Evolutionary conservation across 2,113 vertebrate genomes (phyloP).

Genomic region (Eira barbara): DNA sequence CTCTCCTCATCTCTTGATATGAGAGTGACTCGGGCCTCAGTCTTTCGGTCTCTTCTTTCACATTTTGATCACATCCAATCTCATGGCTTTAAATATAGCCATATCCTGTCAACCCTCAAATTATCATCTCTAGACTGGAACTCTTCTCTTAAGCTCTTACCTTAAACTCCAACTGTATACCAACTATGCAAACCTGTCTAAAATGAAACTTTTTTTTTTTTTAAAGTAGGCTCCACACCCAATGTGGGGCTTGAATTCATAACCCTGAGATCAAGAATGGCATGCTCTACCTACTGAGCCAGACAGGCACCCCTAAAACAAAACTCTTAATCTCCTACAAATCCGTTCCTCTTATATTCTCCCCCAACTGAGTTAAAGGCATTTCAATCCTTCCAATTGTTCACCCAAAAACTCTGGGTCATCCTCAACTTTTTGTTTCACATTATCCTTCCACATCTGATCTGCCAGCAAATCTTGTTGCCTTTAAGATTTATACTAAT

Average conservation of each 20-base stretch:
- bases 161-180: neutral
- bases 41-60: neutral
- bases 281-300: neutral
- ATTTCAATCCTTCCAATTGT: neutral
- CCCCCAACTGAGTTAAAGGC: neutral
- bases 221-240: neutral
- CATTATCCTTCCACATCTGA: neutral
- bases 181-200: neutral
- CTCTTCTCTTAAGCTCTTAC: neutral
- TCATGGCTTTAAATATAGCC: neutral
- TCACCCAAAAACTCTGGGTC: neutral
- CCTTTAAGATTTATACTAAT: neutral
- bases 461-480: neutral
- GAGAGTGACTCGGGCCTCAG: neutral
- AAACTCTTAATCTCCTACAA: neutral
- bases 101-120: neutral
- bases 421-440: neutral
- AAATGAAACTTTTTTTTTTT: neutral
- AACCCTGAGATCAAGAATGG: neutral
- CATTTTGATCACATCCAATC: neutral
- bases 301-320: neutral
- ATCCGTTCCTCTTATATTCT: neutral
- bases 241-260: neutral
- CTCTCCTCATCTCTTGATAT: neutral
- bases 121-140: neutral